These are phyloP conservation scores for Pasiphila rectangulata DNA, from an alignment of 2,888 invertebrate genomes.

Conservation along the genomic window DNA sequence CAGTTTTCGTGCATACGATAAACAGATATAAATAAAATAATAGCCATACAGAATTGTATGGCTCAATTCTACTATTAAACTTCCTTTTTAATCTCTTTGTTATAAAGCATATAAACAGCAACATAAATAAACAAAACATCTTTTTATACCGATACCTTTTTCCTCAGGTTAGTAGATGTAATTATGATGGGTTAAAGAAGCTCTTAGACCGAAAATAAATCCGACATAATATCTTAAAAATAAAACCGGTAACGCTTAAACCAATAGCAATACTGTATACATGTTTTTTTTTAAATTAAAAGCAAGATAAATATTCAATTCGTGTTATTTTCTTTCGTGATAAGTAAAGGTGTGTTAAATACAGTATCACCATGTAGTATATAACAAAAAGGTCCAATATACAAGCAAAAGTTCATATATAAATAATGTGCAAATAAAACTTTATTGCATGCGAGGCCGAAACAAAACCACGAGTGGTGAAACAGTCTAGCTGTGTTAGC, in stretches of 20 bases:
- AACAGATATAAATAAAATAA: too few species aligned
- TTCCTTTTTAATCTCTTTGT: too few species aligned
- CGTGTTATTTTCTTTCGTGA: too few species aligned
- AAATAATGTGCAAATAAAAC: slow-evolving; percentile 45
- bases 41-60: background rate
- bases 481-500: background rate
- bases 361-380: slow-evolving; percentile 20
- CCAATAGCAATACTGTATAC: slow-evolving; percentile 12
- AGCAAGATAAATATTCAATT: too few species aligned
- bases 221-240: slow-evolving; percentile 10
- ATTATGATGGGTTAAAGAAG: slow-evolving; percentile 14
- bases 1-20: too few species aligned
- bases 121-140: slow-evolving; percentile 11
- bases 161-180: slow-evolving; percentile 10
- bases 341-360: background rate
- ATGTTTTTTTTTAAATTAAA: too few species aligned
- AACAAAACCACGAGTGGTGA: slow-evolving; percentile 21
- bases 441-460: slow-evolving; percentile 42
- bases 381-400: slow-evolving; percentile 67
- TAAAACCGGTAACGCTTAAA: background rate
- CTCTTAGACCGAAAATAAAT: background rate
- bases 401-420: slow-evolving; percentile 53
- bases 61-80: background rate
- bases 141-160: background rate
- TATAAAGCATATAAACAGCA: slow-evolving; percentile 3